These are phyloP conservation scores for Malacosoma neustria DNA, from an alignment of 2,888 invertebrate species.

Conservation along the genomic window DNA sequence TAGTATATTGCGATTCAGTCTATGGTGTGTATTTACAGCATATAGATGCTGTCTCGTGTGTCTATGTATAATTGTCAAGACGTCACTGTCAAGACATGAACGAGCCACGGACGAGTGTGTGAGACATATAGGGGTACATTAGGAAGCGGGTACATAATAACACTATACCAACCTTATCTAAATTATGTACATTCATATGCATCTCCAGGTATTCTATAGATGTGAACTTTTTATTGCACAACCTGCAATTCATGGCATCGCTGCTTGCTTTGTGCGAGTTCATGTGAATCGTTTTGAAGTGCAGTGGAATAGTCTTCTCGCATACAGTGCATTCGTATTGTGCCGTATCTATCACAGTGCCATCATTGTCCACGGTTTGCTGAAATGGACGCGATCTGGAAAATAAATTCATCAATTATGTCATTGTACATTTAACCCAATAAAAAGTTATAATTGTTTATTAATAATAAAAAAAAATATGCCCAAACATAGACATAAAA, in stretches of 20 bases:
- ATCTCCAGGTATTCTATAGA: conserved; percentile 78
- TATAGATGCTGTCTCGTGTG: too few species aligned
- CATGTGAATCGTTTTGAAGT: conserved; percentile 76
- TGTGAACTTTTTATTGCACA: conserved; percentile 83
- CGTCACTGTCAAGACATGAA: too few species aligned
- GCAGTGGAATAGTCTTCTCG: conserved; percentile 54
- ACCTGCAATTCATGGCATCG: conserved; percentile 75
- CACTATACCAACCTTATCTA: conserved; percentile 52
- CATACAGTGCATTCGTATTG: conserved; percentile 72
- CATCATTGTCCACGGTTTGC: conserved; percentile 55
- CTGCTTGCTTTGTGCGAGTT: conserved; percentile 78
- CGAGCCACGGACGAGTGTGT: too few species aligned
- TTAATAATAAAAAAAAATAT: too few species aligned
- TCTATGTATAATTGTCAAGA: too few species aligned
- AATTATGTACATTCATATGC: conserved; percentile 82
- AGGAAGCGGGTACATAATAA: background rate
- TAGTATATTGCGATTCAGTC: too few species aligned
- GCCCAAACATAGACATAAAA: too few species aligned
- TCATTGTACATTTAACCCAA: too few species aligned
- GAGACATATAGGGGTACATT: too few species aligned
- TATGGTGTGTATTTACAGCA: too few species aligned
- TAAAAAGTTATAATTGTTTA: too few species aligned
- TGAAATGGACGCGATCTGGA: conserved; percentile 50
- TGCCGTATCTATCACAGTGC: conserved; percentile 24
- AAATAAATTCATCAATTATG: conserved; percentile 4